Evolutionary conservation across 2,797 vertebrate species (phyloP).

Genomic region (Galago senegalensis): DNA sequence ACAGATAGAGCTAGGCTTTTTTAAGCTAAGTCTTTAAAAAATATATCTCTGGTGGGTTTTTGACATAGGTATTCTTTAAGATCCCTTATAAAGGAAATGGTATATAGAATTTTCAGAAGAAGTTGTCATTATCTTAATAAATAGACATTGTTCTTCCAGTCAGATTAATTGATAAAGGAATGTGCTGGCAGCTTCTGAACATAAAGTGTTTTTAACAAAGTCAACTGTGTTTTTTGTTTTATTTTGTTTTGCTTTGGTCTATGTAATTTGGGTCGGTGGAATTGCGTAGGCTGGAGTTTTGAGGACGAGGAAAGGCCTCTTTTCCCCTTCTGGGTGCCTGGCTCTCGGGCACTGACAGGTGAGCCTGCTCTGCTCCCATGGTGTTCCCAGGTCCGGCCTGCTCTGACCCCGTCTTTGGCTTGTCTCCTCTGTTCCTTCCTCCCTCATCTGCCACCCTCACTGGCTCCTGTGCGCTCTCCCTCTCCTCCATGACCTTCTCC

Average conservation of each 20-base stretch:
- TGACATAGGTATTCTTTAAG: background rate
- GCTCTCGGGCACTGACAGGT: slow-evolving; percentile 7
- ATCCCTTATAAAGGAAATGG: slow-evolving; percentile 12
- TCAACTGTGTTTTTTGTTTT: slow-evolving; percentile 7
- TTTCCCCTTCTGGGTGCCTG: background rate
- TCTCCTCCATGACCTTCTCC: background rate
- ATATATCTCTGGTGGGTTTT: slow-evolving; percentile 31
- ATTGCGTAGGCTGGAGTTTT: slow-evolving; percentile 1
- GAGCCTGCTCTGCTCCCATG: background rate
- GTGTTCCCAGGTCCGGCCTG: background rate
- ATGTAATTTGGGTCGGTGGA: background rate
- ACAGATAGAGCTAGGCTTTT: background rate
- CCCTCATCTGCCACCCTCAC: background rate
- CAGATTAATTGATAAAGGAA: background rate
- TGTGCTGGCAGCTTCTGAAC: background rate
- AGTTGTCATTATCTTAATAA: background rate
- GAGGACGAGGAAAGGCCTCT: slow-evolving; percentile 33
- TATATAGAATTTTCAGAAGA: background rate
- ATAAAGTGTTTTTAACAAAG: background rate
- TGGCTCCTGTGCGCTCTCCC: background rate
- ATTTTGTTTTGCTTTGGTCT: background rate
- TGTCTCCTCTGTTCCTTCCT: background rate
- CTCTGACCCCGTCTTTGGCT: background rate
- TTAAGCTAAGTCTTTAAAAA: background rate
- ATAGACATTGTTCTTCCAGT: background rate